phyloP scores from a whole-genome alignment of 1,140 invertebrate species.

The Amyelois transitella region DNA sequence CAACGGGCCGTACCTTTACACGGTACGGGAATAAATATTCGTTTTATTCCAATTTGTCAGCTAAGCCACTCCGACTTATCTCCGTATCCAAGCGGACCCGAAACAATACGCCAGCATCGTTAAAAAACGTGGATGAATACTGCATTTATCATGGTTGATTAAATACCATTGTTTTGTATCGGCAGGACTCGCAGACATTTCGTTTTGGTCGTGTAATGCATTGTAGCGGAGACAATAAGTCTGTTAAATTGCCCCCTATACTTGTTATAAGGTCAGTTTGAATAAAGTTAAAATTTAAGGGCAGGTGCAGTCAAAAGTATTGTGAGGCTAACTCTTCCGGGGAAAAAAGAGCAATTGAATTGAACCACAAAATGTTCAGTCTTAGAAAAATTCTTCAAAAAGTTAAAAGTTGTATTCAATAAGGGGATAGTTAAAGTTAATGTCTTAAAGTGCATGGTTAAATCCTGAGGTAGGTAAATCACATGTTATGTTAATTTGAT shows the following conservation, averaged over 20 bases:
- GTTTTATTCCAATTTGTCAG: slow-evolving; percentile 74
- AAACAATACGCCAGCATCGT: slow-evolving; percentile 71
- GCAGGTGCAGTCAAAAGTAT: too few relatives aligned
- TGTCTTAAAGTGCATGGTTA: not conserved
- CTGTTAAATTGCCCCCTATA: slow-evolving; percentile 69
- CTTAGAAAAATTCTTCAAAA: slow-evolving; percentile 41
- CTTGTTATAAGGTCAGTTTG: slow-evolving; percentile 37
- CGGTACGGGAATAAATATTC: slow-evolving; percentile 68
- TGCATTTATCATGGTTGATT: slow-evolving; percentile 74
- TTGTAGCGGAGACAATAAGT: slow-evolving; percentile 72
- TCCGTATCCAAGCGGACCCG: slow-evolving; percentile 67
- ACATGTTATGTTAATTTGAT: too few relatives aligned
- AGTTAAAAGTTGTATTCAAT: not conserved
- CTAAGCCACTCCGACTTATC: slow-evolving; percentile 71
- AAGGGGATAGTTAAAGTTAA: too few relatives aligned
- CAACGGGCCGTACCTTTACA: slow-evolving; percentile 33
- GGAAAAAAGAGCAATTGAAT: too few relatives aligned
- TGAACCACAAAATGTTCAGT: too few relatives aligned
- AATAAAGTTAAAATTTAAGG: too few relatives aligned
- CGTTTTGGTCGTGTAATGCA: slow-evolving; percentile 61
- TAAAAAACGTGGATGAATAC: slow-evolving; percentile 71
- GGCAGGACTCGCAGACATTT: slow-evolving; percentile 21
- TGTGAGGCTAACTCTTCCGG: too few relatives aligned
- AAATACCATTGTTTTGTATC: slow-evolving; percentile 74
- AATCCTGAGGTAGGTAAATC: too few relatives aligned